Conservation (phyloP, 1,140 invertebrate species). For the Colletes latitarsis region DNA sequence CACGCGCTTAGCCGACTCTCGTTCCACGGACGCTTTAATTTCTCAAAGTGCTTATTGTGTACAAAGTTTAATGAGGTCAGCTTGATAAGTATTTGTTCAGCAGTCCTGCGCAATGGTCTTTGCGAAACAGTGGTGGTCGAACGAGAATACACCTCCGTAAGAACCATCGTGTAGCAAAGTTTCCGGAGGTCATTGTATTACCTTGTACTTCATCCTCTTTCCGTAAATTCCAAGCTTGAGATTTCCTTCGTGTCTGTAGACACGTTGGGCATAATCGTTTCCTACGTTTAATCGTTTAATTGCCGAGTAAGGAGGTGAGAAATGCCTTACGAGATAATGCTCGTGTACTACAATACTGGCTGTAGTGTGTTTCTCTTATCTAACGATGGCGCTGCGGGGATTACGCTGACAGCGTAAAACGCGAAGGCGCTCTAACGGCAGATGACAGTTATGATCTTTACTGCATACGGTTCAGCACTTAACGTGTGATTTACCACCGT, state of each 20-base stretch:
- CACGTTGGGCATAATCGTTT: neutral
- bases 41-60: slow-evolving; percentile 2
- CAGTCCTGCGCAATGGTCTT: neutral
- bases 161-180: neutral
- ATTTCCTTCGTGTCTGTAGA: neutral
- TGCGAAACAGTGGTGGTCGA: neutral
- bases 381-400: neutral
- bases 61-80: neutral
- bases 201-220: neutral
- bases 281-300: slow-evolving; percentile 3
- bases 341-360: neutral
- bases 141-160: neutral
- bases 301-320: neutral
- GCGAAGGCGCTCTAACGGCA: slow-evolving; percentile 25
- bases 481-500: slow-evolving; percentile 51
- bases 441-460: slow-evolving; percentile 34
- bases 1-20: neutral
- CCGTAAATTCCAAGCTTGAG: neutral
- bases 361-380: slow-evolving; percentile 1
- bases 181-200: neutral
- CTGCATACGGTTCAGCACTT: slow-evolving; percentile 47
- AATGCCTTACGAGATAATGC: neutral
- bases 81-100: slow-evolving; percentile 9
- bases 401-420: slow-evolving; percentile 38
- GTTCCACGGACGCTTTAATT: neutral